A percentile compares a stretch with the other conserved stretches of the same genome.
Evolutionary conservation across 2,113 vertebrate species (phyloP).

Genomic region (Gymnorhina tibicen): DNA sequence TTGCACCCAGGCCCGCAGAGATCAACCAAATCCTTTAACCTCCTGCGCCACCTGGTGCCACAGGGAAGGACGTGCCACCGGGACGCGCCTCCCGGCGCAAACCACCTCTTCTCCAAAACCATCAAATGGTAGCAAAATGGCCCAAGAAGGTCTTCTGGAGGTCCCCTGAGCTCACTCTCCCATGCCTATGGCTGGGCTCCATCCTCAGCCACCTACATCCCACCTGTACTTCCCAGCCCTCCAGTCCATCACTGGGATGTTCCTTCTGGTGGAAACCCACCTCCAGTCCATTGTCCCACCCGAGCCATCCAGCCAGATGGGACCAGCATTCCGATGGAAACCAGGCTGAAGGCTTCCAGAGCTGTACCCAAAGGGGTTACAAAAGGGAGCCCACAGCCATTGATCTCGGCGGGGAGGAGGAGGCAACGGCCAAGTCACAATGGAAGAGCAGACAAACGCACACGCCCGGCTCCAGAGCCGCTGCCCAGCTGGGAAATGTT

Average conservation of each 20-base stretch:
- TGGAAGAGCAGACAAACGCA: conserved; percentile 14
- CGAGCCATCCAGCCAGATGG: neutral
- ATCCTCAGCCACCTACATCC: neutral
- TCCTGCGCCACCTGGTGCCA: conserved; percentile 58
- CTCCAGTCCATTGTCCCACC: neutral
- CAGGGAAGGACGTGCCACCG: neutral
- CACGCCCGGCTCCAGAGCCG: conserved; percentile 35
- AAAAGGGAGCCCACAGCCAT: conserved; percentile 43
- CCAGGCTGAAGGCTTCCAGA: conserved; percentile 22
- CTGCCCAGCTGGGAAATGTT: conserved; percentile 43
- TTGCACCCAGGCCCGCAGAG: neutral
- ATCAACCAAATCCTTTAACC: conserved; percentile 13
- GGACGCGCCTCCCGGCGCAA: accelerated
- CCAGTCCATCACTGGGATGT: neutral
- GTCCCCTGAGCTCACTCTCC: neutral
- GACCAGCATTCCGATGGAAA: neutral
- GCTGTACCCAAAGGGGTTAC: conserved; percentile 36
- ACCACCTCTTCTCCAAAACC: neutral
- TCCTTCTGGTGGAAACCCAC: neutral
- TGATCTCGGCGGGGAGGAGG: conserved; percentile 20
- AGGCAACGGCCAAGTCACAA: conserved; percentile 14
- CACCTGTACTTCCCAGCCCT: neutral
- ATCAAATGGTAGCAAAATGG: neutral
- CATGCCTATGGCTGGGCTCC: neutral
- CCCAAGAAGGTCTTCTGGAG: neutral